Evolutionary conservation across 2,888 invertebrate genomes (phyloP).

Genomic region (Drosophila cyrtoloma): DNA sequence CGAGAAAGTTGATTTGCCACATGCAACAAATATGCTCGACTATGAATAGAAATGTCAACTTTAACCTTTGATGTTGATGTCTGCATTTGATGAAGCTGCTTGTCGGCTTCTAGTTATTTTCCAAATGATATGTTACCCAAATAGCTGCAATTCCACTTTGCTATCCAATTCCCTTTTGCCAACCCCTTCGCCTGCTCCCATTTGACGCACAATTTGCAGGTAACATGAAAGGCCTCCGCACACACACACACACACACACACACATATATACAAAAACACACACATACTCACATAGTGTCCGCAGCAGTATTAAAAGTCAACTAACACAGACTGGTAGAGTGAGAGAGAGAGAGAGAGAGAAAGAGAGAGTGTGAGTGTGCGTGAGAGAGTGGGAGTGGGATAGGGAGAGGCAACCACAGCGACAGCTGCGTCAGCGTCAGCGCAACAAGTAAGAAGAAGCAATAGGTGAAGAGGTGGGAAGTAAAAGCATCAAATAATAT

Average conservation of each 20-base stretch:
- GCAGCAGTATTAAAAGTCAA: constrained; percentile 28
- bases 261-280: neutral
- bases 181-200: constrained; percentile 3
- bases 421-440: constrained; percentile 60
- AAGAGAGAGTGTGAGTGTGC: neutral
- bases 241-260: constrained; percentile 9
- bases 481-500: constrained; percentile 52
- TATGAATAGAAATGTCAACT: neutral
- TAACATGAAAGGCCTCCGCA: constrained; percentile 34
- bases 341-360: neutral
- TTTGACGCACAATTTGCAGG: constrained; percentile 58
- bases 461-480: constrained; percentile 45
- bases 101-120: constrained; percentile 21
- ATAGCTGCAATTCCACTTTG: constrained; percentile 33
- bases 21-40: constrained; percentile 3
- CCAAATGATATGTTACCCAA: constrained; percentile 36
- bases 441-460: constrained; percentile 78
- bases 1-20: neutral
- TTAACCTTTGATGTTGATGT: constrained; percentile 27
- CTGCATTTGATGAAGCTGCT: constrained; percentile 4
- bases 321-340: constrained; percentile 1
- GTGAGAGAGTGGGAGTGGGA: constrained; percentile 4
- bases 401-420: constrained; percentile 40
- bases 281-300: neutral
- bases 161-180: constrained; percentile 2